phyloP scores from a whole-genome alignment of 2,888 invertebrate genomes.

The Microctonus brassicae region DNA sequence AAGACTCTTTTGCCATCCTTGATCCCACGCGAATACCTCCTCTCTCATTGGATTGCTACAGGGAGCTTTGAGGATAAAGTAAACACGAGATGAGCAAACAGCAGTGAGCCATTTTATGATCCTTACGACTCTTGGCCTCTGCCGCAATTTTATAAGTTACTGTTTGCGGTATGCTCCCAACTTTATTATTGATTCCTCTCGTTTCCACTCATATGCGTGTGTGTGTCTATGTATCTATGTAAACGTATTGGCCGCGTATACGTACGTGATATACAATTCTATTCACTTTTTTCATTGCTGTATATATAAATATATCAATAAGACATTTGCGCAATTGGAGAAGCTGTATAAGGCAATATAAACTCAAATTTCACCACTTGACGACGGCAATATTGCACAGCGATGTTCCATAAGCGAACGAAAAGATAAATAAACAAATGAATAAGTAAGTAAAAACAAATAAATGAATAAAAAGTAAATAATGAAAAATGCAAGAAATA shows the following conservation, averaged over 20 bases:
- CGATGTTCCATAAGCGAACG: not conserved
- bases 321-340: not conserved
- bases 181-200: conserved; percentile 28
- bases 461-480: too few relatives aligned
- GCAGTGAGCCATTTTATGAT: conserved; percentile 44
- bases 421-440: not conserved
- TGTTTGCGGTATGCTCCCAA: conserved; percentile 31
- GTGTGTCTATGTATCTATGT: conserved; percentile 8
- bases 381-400: not conserved
- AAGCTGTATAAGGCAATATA: conserved; percentile 17
- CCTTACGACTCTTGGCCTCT: conserved; percentile 32
- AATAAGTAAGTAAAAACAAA: not conserved
- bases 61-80: conserved; percentile 35
- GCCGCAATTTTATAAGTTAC: conserved; percentile 23
- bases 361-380: conserved; percentile 1
- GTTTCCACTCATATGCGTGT: not conserved
- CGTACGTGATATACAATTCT: not conserved
- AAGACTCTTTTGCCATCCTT: conserved; percentile 21
- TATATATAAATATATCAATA: not conserved
- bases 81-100: conserved; percentile 43
- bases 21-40: conserved; percentile 1
- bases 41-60: conserved; percentile 31
- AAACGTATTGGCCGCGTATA: not conserved
- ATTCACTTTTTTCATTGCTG: not conserved
- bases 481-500: too few relatives aligned